Conservation (phyloP, 2,888 invertebrate species). For the Synanthedon andrenaeformis region DNA sequence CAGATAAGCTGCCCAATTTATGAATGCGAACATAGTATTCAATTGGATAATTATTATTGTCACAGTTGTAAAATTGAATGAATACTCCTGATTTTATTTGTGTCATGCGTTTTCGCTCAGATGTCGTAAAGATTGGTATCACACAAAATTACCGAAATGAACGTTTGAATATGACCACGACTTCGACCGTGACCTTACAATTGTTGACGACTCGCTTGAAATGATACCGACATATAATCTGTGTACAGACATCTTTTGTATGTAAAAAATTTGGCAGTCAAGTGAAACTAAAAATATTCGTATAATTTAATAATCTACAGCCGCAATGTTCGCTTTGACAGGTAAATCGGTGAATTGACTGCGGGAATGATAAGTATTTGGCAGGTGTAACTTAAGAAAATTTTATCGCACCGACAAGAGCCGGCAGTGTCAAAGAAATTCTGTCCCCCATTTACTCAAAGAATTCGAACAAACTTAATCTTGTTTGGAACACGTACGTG, state of each 20-base stretch:
- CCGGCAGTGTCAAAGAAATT: not conserved
- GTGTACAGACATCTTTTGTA: not conserved
- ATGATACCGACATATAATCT: constrained; percentile 2
- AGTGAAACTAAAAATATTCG: not conserved
- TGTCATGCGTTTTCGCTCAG: not conserved
- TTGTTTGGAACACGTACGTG: not conserved
- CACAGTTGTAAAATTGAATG: not conserved
- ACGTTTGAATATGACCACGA: not conserved
- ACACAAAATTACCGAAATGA: not conserved
- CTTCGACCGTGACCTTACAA: constrained; percentile 4
- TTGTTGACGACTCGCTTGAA: constrained; percentile 6
- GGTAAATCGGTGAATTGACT: not conserved
- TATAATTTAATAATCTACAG: not conserved
- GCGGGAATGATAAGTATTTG: not conserved
- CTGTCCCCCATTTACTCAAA: not conserved
- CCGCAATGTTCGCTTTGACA: not conserved
- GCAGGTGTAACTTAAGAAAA: not conserved
- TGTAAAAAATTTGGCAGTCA: not conserved
- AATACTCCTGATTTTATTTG: not conserved
- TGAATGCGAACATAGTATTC: not conserved
- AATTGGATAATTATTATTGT: not conserved
- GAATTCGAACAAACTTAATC: not conserved
- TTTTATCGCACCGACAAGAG: not conserved
- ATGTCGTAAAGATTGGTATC: not conserved
- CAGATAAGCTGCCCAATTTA: no score